phyloP scores from a whole-genome alignment of 2,888 invertebrate species.

The Lamellibrachia satsuma region DNA sequence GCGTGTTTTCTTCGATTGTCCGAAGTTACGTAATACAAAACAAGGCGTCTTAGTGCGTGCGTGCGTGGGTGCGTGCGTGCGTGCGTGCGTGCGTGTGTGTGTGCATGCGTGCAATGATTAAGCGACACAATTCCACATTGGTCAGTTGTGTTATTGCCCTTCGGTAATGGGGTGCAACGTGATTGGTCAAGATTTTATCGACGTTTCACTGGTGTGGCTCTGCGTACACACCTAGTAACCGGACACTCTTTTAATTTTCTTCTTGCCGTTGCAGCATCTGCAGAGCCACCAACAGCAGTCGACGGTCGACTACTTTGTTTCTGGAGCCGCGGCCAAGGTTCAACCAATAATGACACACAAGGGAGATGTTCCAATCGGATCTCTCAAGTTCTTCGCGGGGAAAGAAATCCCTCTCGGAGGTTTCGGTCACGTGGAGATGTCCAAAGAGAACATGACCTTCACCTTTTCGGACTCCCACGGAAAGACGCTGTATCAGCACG shows the following conservation, averaged over 20 bases:
- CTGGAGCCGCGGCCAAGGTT: slow-evolving; percentile 66
- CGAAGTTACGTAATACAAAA: no score
- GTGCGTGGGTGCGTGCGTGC: no score
- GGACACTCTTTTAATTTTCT: neutral
- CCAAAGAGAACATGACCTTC: slow-evolving; percentile 51
- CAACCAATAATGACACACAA: slow-evolving; percentile 59
- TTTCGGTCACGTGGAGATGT: slow-evolving; percentile 49
- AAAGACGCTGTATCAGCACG: slow-evolving; percentile 47
- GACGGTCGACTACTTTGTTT: slow-evolving; percentile 58
- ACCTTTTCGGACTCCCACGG: slow-evolving; percentile 53
- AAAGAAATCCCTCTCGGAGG: slow-evolving; percentile 40
- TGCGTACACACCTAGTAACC: no score
- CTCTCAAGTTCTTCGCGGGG: slow-evolving; percentile 60
- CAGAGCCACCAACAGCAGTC: neutral
- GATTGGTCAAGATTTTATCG: no score
- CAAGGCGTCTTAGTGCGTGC: no score
- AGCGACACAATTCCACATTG: no score
- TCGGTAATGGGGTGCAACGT: no score
- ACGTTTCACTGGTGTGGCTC: no score
- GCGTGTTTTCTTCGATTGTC: no score
- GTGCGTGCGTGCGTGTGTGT: no score
- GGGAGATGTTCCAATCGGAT: slow-evolving; percentile 52
- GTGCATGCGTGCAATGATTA: no score
- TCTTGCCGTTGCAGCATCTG: neutral
- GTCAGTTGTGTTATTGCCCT: no score